Base-by-base conservation (phyloP, 2,113 vertebrate genomes). In the Tetraodon nigroviridis region DNA sequence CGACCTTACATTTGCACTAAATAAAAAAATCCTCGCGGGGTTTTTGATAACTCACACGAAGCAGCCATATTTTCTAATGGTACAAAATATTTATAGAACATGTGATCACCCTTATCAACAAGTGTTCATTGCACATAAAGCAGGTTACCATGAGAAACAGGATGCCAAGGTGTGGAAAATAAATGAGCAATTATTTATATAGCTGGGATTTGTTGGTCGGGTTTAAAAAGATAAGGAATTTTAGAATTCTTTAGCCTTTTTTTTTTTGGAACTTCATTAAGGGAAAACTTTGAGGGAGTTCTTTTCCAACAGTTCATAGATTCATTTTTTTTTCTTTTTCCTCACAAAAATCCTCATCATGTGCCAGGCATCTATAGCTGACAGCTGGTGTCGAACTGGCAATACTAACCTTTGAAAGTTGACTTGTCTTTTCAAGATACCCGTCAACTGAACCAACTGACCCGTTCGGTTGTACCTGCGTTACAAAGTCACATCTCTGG, bases 381-480 rank as follows among this genome's bases (percentile, higher is more conserved):
- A 78, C 84, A 86, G 84, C 81, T 66, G 85, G 73, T 73, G 67
- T 59, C 6, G 5, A 20, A 51, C 78, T 82, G 83, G 71, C 77
- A 79, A 69, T 66, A 75, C 65, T 62, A 68, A 18, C 56, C 73
- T 86, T 83, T 86, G 69, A 82, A 76, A 44, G 29, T 52, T 22
- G 53, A 64, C 71, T 54, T 54, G 46, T 76, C 71, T 78, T 78
- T 88, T 80, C 57, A 81, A 75, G 40, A 62, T 41, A 67, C 68
- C 66, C 75, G 73, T 76, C 69, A 67, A 76, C 53, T 27, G 53
- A 58, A 58, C 51, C 56, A 62, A 64, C 54, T 61, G 61, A 87
- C 80, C 78, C 51, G 71, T 17, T 64, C 18, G 11, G 55, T 55
- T 81, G 73, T 62, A 59, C 70, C 62, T 66, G 40, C 51, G 60